These are phyloP conservation scores for Aporrectodea caliginosa DNA, from an alignment of 1,140 invertebrate species.

Conservation along the genomic window DNA sequence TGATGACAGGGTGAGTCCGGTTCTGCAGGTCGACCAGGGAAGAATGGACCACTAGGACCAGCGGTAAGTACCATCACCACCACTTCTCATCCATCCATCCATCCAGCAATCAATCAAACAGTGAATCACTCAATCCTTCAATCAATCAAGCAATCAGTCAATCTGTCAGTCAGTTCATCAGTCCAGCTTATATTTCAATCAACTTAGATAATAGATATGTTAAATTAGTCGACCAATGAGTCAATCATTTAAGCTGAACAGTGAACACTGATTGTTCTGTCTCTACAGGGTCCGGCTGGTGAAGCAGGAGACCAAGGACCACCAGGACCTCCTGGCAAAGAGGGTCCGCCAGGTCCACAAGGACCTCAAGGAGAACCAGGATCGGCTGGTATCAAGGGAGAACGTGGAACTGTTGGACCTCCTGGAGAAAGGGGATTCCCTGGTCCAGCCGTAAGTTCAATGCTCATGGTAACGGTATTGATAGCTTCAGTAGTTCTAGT, in stretches of 20 bases:
- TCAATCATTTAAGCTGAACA: no score
- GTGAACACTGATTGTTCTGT: no score
- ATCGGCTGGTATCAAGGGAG: constrained; percentile 27
- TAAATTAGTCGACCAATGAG: no score
- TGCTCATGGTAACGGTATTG: no score
- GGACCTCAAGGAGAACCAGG: constrained; percentile 34
- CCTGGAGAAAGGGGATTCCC: constrained; percentile 57
- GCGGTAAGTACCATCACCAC: neutral
- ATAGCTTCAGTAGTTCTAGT: no score
- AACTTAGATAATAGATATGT: no score
- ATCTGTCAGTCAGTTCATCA: no score
- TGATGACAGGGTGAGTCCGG: neutral
- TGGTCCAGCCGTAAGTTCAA: constrained; percentile 33
- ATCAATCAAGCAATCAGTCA: no score
- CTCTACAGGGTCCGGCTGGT: constrained; percentile 11
- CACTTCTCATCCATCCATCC: no score
- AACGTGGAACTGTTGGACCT: constrained; percentile 32
- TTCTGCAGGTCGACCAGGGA: neutral
- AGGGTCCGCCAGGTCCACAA: neutral
- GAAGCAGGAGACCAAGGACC: constrained; percentile 8
- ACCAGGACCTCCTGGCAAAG: constrained; percentile 11
- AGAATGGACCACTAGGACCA: neutral
- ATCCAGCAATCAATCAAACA: no score
- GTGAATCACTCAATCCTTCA: no score
- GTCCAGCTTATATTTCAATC: no score